phyloP scores from a whole-genome alignment of 2,888 invertebrate species.

The Fragum fragum region DNA sequence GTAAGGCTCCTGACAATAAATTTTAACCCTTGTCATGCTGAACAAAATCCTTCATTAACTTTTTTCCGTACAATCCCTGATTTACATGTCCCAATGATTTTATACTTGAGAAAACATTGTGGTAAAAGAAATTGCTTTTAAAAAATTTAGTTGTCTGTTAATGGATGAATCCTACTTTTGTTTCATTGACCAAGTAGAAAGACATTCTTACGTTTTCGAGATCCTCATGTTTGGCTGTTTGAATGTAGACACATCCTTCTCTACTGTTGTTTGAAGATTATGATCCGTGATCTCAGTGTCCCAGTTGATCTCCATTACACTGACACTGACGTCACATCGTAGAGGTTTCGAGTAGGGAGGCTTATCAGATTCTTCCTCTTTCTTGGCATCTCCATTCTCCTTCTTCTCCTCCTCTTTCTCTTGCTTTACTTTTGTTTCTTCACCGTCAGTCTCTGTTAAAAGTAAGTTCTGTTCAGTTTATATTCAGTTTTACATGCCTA shows the following conservation, averaged over 20 bases:
- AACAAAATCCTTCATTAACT: too few species aligned
- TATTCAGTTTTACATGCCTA: too few species aligned
- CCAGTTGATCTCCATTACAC: constrained; percentile 57
- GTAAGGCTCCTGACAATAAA: too few species aligned
- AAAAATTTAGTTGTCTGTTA: too few species aligned
- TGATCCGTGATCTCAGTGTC: constrained; percentile 53
- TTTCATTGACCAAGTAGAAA: too few species aligned
- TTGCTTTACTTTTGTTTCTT: not conserved
- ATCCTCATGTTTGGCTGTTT: constrained; percentile 48
- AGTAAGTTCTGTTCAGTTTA: too few species aligned
- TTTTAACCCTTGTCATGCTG: too few species aligned
- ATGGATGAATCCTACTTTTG: too few species aligned
- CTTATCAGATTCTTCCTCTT: constrained; percentile 16
- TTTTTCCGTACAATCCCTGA: too few species aligned
- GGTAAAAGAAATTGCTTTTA: too few species aligned
- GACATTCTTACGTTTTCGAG: constrained; percentile 49
- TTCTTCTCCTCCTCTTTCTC: not conserved
- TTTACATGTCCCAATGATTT: too few species aligned
- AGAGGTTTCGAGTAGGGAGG: constrained; percentile 36
- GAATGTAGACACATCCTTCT: constrained; percentile 24
- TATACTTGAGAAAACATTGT: too few species aligned
- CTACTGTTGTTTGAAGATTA: constrained; percentile 26
- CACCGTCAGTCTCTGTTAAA: constrained; percentile 14
- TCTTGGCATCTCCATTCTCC: constrained; percentile 23
- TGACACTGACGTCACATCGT: constrained; percentile 49